phyloP scores from a whole-genome alignment of 2,113 vertebrate genomes.

The Hydrochoerus hydrochaeris region DNA sequence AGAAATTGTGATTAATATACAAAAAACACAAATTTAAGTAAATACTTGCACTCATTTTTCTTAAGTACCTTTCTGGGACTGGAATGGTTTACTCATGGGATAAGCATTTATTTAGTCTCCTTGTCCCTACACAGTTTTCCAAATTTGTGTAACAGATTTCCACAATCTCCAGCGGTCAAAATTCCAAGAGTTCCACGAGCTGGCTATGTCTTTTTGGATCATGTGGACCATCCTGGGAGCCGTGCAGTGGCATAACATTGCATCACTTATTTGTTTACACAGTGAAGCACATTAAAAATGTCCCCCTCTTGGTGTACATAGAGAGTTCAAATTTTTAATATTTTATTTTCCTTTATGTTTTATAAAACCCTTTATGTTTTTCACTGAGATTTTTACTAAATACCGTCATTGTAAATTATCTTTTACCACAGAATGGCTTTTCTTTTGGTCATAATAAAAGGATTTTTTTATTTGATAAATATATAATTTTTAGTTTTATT shows the following conservation, averaged over 20 bases:
- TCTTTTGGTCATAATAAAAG: neutral
- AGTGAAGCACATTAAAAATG: neutral
- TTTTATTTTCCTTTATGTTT: neutral
- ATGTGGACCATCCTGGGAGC: too few relatives aligned
- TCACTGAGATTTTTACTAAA: neutral
- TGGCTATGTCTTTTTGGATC: neutral
- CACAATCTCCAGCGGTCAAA: too few relatives aligned
- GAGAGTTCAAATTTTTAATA: neutral
- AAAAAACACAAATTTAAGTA: neutral
- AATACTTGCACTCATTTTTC: neutral
- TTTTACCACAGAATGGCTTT: neutral
- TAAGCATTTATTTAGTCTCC: neutral
- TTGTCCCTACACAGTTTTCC: neutral
- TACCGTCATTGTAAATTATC: neutral
- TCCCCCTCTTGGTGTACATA: neutral
- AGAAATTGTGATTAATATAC: neutral
- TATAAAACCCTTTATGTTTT: neutral
- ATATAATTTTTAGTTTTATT: neutral
- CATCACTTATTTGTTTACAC: neutral
- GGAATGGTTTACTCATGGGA: neutral
- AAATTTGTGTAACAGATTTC: neutral
- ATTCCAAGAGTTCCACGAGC: neutral
- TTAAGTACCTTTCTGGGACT: neutral
- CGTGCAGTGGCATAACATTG: neutral
- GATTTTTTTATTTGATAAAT: neutral